These are phyloP conservation scores for Hormaphis cornu DNA, from an alignment of 1,140 invertebrate genomes.

Conservation along the genomic window DNA sequence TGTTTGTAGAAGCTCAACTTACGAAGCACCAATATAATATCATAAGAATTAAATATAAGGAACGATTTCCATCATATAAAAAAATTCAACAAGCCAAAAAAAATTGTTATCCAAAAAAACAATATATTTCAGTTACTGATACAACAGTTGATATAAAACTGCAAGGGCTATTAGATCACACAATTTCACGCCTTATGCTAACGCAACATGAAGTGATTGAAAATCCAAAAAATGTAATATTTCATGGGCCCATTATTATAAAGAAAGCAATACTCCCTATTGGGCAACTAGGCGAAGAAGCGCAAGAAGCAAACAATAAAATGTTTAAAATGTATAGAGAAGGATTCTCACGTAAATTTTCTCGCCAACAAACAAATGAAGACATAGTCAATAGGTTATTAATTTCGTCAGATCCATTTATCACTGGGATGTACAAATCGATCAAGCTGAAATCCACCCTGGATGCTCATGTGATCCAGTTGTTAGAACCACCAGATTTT, in stretches of 20 bases:
- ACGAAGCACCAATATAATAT: neutral
- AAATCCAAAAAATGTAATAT: neutral
- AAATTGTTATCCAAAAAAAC: neutral
- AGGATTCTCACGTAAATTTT: neutral
- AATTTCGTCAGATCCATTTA: neutral
- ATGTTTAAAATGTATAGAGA: neutral
- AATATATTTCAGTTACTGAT: neutral
- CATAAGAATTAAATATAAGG: neutral
- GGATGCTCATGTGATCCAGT: neutral
- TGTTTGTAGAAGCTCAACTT: constrained; percentile 4
- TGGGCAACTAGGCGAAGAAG: neutral
- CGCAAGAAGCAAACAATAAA: neutral
- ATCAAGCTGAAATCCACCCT: neutral
- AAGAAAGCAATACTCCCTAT: neutral
- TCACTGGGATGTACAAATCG: neutral
- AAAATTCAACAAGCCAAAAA: neutral
- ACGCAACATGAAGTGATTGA: neutral
- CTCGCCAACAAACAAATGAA: neutral
- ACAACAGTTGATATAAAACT: neutral
- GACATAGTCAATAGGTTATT: neutral
- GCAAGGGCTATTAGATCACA: neutral
- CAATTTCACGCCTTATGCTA: neutral
- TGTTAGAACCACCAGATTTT: neutral
- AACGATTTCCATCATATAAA: neutral
- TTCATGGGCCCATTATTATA: neutral